Evolutionary conservation across 2,113 vertebrate genomes (phyloP).

Genomic region (Clupea harengus): DNA sequence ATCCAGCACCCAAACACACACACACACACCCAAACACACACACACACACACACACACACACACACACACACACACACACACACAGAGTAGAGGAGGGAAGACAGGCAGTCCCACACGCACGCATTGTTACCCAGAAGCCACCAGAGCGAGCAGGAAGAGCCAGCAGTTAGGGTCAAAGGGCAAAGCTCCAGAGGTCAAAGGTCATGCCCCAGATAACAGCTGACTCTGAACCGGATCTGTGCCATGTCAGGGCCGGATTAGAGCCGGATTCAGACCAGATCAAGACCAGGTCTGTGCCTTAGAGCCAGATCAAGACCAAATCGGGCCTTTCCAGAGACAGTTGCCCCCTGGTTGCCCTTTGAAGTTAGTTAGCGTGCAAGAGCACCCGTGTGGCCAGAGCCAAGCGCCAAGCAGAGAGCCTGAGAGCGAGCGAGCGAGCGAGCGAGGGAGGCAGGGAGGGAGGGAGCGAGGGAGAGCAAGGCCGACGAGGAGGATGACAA

Average conservation of each 20-base stretch:
- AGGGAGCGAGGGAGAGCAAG: background rate
- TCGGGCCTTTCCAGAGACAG: too few species aligned
- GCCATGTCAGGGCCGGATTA: background rate
- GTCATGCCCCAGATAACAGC: background rate
- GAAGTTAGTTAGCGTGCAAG: background rate
- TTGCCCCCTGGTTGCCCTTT: background rate
- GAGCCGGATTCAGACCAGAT: background rate
- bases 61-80: background rate
- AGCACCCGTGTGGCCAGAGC: background rate
- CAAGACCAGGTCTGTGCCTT: background rate
- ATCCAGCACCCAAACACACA: background rate
- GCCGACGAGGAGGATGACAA: background rate
- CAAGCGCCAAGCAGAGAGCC: background rate
- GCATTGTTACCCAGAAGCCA: background rate
- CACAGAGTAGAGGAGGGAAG: background rate
- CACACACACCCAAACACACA: background rate
- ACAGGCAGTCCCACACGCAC: background rate
- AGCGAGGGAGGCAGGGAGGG: conserved; percentile 61
- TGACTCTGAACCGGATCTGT: too few species aligned
- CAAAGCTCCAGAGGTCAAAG: background rate
- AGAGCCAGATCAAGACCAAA: background rate
- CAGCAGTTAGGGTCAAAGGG: background rate
- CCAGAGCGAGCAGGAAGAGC: background rate
- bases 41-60: background rate
- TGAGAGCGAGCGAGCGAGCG: conserved; percentile 49